phyloP scores from a whole-genome alignment of 2,888 invertebrate species.

The Monopis laevigella region DNA sequence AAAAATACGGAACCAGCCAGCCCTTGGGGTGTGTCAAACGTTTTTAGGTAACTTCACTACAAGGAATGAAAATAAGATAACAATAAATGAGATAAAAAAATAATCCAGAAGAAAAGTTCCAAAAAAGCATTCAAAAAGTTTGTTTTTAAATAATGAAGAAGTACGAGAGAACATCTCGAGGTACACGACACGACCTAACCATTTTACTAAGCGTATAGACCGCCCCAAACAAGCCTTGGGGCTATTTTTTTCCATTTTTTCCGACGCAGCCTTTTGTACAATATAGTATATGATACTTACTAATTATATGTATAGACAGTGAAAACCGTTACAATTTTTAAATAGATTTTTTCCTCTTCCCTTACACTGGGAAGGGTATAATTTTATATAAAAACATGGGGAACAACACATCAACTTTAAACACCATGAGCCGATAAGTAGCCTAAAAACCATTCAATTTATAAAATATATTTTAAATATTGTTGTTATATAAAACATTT shows the following conservation, averaged over 20 bases:
- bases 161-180: no score
- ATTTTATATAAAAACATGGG: background rate
- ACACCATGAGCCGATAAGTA: conserved; percentile 1
- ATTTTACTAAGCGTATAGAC: conserved; percentile 62
- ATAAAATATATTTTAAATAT: background rate
- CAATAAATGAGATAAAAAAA: no score
- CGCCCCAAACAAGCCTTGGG: conserved; percentile 43
- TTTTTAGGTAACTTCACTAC: no score
- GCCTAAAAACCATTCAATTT: background rate
- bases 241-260: conserved; percentile 57
- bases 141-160: conserved; percentile 31
- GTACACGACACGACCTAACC: no score
- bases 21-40: no score
- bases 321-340: conserved; percentile 47
- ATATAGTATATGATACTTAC: conserved; percentile 64
- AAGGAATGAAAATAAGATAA: no score
- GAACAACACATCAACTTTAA: background rate
- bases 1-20: no score
- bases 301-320: conserved; percentile 58
- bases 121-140: conserved; percentile 24
- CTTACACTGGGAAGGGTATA: background rate
- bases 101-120: background rate
- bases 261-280: conserved; percentile 49
- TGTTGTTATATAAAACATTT: background rate
- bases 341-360: conserved; percentile 31